phyloP scores from a whole-genome alignment of 2,113 vertebrate genomes.

The Eulemur rufifrons region DNA sequence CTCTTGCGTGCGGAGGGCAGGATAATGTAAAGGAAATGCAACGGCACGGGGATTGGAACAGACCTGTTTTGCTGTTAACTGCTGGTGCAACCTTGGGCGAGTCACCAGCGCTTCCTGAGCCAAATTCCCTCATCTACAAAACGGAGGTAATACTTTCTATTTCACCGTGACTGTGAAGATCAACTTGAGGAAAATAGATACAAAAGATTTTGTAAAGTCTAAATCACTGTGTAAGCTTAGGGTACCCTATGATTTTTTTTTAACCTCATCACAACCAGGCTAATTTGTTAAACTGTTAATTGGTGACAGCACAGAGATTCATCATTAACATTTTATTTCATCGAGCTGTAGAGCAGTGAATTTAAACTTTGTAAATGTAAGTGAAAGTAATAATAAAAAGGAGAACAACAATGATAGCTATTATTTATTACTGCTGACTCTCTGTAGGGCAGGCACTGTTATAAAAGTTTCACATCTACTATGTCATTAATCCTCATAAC shows the following conservation, averaged over 20 bases:
- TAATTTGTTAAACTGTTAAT: background rate
- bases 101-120: background rate
- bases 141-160: background rate
- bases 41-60: background rate
- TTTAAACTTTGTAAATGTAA: background rate
- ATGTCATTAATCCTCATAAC: background rate
- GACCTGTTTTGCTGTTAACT: background rate
- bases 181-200: background rate
- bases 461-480: background rate
- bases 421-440: background rate
- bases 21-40: background rate
- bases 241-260: background rate
- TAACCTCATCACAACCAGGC: background rate
- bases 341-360: background rate
- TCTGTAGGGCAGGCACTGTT: background rate
- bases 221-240: background rate
- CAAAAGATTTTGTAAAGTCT: background rate
- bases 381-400: background rate
- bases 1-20: slow-evolving; percentile 25
- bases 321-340: background rate
- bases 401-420: background rate
- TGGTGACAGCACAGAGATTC: background rate
- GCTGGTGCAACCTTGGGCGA: background rate
- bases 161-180: background rate
- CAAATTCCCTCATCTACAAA: background rate